Percentiles rank a stretch among this genome's conserved stretches.
phyloP scores from a whole-genome alignment of 2,888 invertebrate genomes.

The Ditula angustiorana region DNA sequence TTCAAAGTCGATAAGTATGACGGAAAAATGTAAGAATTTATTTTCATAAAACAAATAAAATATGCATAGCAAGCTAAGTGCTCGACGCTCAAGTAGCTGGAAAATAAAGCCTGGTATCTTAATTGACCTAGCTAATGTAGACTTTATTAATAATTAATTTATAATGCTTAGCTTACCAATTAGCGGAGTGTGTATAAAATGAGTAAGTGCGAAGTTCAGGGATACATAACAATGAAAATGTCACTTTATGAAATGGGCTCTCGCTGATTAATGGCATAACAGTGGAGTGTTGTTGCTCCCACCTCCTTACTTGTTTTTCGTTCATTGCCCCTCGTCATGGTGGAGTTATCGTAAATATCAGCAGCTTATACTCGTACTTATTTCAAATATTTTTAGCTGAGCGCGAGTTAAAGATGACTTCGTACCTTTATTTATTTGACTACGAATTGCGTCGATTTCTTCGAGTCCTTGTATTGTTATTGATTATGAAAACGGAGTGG shows the following conservation, averaged over 20 bases:
- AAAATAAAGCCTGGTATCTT: slow-evolving; percentile 24
- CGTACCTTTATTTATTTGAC: slow-evolving; percentile 4
- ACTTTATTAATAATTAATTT: slow-evolving; percentile 32
- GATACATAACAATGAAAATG: slow-evolving; percentile 79
- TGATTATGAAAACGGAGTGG: slow-evolving; percentile 68
- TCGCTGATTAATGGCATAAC: slow-evolving; percentile 77
- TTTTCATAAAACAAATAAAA: slow-evolving; percentile 3
- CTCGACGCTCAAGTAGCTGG: slow-evolving; percentile 19
- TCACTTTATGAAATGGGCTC: slow-evolving; percentile 81
- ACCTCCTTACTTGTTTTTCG: slow-evolving; percentile 73
- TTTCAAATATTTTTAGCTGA: slow-evolving; percentile 2
- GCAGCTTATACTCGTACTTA: slow-evolving; percentile 49
- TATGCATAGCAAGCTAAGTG: slow-evolving; percentile 29
- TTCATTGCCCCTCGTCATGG: slow-evolving; percentile 55
- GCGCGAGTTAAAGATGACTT: not conserved
- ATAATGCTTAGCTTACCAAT: slow-evolving; percentile 29
- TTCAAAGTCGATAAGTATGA: not conserved
- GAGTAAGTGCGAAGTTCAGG: slow-evolving; percentile 62
- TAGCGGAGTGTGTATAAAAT: slow-evolving; percentile 39
- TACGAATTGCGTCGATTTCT: not conserved
- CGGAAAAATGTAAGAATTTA: not conserved
- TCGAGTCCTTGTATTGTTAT: slow-evolving; percentile 41
- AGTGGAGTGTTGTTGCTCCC: slow-evolving; percentile 59
- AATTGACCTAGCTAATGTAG: slow-evolving; percentile 23
- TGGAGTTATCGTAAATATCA: slow-evolving; percentile 57